phyloP scores from a whole-genome alignment of 2,113 vertebrate genomes.

The Acinonyx jubatus region DNA sequence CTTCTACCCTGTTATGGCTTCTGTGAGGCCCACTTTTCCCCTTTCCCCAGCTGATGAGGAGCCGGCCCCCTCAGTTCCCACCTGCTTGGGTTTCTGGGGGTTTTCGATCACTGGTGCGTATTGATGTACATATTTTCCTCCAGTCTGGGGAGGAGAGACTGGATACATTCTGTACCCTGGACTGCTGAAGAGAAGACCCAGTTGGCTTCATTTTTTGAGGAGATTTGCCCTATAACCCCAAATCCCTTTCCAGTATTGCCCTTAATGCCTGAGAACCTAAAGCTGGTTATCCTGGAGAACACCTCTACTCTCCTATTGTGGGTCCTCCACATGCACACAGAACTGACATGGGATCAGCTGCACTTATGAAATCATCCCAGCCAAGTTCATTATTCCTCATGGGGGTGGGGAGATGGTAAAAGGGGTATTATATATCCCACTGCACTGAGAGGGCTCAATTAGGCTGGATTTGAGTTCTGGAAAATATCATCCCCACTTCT shows the following conservation, averaged over 20 bases:
- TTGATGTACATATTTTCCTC: slow-evolving; percentile 68
- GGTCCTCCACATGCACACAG: slow-evolving; percentile 2
- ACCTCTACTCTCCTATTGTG: not conserved
- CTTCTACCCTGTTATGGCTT: slow-evolving; percentile 83
- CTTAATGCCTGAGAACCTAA: slow-evolving; percentile 57
- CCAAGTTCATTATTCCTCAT: not conserved
- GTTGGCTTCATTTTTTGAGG: slow-evolving; percentile 65
- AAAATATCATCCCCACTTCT: not conserved
- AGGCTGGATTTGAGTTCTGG: slow-evolving; percentile 49
- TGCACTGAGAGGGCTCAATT: slow-evolving; percentile 69
- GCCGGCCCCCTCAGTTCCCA: slow-evolving; percentile 66
- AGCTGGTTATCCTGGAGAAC: slow-evolving; percentile 50
- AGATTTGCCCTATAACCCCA: slow-evolving; percentile 51
- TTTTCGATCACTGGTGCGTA: slow-evolving; percentile 70
- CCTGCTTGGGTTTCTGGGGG: slow-evolving; percentile 51
- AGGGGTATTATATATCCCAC: slow-evolving; percentile 13
- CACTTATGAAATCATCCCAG: slow-evolving; percentile 43
- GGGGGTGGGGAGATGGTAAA: slow-evolving; percentile 22
- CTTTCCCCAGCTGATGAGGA: slow-evolving; percentile 71
- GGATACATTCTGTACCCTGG: slow-evolving; percentile 48
- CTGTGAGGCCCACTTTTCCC: slow-evolving; percentile 82
- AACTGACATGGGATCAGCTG: slow-evolving; percentile 4
- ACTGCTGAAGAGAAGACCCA: slow-evolving; percentile 66
- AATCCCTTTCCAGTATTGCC: slow-evolving; percentile 46
- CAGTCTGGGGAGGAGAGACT: slow-evolving; percentile 69